phyloP scores from a whole-genome alignment of 2,797 vertebrate species.

The Clamator glandarius region DNA sequence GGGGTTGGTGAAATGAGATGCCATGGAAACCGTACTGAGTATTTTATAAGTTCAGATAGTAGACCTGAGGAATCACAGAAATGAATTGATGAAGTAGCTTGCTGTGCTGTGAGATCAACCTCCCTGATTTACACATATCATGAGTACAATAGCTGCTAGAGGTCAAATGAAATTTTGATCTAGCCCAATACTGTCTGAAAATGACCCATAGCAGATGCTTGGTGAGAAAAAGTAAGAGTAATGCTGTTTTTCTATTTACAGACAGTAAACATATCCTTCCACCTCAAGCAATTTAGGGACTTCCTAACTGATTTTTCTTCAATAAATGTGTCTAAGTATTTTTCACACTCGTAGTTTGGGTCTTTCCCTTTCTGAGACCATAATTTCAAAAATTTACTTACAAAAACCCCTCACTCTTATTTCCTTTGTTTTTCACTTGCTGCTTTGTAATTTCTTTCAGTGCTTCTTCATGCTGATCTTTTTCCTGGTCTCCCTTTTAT shows the following conservation, averaged over 20 bases:
- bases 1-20: not conserved
- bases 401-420: not conserved
- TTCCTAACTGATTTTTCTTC: not conserved
- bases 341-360: accelerated
- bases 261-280: not conserved
- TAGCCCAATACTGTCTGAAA: not conserved
- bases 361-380: not conserved
- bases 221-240: not conserved
- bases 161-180: not conserved
- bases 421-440: not conserved
- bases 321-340: not conserved
- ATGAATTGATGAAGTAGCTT: not conserved
- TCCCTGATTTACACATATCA: not conserved
- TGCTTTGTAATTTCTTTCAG: not conserved
- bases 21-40: not conserved
- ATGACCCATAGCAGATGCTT: not conserved
- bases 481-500: too few relatives aligned
- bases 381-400: not conserved
- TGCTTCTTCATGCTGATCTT: not conserved
- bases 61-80: not conserved
- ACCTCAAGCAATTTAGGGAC: not conserved
- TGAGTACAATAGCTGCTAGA: not conserved
- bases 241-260: not conserved
- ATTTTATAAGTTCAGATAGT: not conserved
- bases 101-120: not conserved